Conservation (phyloP, 1,140 invertebrate species). For the Drosophila azteca region DNA sequence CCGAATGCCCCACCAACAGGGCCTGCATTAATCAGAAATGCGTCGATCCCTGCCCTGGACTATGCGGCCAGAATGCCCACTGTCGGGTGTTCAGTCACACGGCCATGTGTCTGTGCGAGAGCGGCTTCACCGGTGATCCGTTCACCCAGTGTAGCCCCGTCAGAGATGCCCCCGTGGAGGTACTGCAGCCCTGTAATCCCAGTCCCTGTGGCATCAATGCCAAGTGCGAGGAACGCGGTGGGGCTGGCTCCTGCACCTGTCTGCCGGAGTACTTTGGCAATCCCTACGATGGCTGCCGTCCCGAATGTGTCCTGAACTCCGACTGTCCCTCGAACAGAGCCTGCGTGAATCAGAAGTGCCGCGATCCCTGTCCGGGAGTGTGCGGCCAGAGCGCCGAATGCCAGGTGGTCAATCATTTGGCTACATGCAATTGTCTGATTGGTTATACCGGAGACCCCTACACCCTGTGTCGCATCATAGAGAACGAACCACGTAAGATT, state of each 20-base stretch:
- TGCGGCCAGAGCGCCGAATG: constrained; percentile 90
- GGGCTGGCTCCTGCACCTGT: constrained; percentile 89
- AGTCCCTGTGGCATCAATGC: constrained; percentile 90
- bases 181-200: constrained; percentile 84
- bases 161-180: constrained; percentile 84
- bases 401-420: constrained; percentile 89
- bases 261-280: constrained; percentile 89
- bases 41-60: constrained; percentile 84
- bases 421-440: constrained; percentile 88
- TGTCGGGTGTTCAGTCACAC: constrained; percentile 82
- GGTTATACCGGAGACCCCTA: constrained; percentile 91
- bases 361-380: constrained; percentile 90
- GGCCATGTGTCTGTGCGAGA: constrained; percentile 84
- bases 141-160: constrained; percentile 86
- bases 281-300: constrained; percentile 89
- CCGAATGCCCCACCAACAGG: constrained; percentile 92
- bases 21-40: constrained; percentile 87
- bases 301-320: constrained; percentile 90
- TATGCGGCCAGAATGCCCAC: constrained; percentile 70
- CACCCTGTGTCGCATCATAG: constrained; percentile 61
- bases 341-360: constrained; percentile 91
- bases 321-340: constrained; percentile 89
- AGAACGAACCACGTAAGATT: constrained; percentile 86
- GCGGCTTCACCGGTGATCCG: constrained; percentile 85
- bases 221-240: constrained; percentile 88